Evolutionary conservation across 2,113 vertebrate species (phyloP), one percentile per base, ranked within the genome.

Genomic region (Colinus virginianus): DNA sequence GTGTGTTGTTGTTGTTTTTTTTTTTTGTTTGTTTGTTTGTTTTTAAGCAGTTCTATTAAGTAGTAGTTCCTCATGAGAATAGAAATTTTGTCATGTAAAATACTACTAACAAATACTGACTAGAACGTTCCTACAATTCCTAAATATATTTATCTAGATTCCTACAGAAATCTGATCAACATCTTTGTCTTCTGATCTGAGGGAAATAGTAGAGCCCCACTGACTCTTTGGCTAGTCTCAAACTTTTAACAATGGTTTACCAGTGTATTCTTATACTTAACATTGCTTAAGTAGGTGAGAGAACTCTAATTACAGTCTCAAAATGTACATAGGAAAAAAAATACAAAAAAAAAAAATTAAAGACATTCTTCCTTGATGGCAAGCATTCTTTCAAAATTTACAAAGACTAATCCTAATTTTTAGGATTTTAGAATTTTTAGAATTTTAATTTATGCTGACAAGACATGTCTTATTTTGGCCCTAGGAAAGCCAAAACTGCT

Each of bases 391-490:
- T 11, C 26, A 78, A 76, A 86, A 56, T 45, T 84, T 90, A 53
- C 22, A 63, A 69, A 51, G 42, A 87, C 46, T 40, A 75, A 38
- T 14, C 5, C 68, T 69, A 62, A 36, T 76, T 77, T 76, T n/a
- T n/a, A n/a, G n/a, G n/a, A n/a, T n/a, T n/a, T n/a, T n/a, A n/a
- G n/a, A n/a, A n/a, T n/a, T n/a, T n/a, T n/a, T n/a, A n/a, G 6
- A 88, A 59, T 9, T 68, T 84, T 88, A 67, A 81, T 84, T 89
- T 88, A 78, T 45, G n/a, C 69, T 90, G 81, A 86, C 23, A 48
- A 8, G 21, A 36, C 4, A 30, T 38, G 18, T 72, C 78, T 88
- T 11, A 49, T 32, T 81, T 87, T 72, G 70, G 11, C 22, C 70
- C 23, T 30, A 68, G 43, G 63, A 58, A 88, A 92, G 78, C 16